These are phyloP conservation scores for Mastomys coucha DNA, from an alignment of 2,113 vertebrate species.

Conservation along the genomic window DNA sequence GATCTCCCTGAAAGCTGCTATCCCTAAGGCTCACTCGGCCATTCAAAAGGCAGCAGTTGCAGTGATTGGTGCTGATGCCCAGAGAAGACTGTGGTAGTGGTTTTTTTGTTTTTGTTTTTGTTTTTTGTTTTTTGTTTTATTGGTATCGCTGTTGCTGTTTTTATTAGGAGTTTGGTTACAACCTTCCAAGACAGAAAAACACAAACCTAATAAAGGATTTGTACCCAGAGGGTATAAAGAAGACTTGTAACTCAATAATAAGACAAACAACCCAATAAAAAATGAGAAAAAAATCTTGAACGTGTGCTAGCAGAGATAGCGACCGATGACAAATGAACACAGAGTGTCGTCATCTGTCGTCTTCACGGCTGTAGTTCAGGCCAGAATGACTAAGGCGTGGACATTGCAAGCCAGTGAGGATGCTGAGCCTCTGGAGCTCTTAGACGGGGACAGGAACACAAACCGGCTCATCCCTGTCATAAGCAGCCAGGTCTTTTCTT, in stretches of 20 bases:
- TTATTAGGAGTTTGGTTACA: neutral
- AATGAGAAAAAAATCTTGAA: neutral
- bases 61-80: neutral
- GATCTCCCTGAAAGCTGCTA: neutral
- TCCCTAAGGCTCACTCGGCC: neutral
- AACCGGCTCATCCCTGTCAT: neutral
- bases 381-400: fast-evolving
- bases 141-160: neutral
- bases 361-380: fast-evolving
- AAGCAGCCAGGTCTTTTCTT: neutral
- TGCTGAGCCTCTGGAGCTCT: fast-evolving
- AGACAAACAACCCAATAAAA: constrained; percentile 53
- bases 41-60: neutral
- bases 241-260: neutral
- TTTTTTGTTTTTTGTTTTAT: neutral
- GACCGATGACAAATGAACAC: fast-evolving
- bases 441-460: neutral
- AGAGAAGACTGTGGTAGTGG: neutral
- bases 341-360: fast-evolving
- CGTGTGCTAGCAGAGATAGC: neutral
- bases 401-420: fast-evolving
- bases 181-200: constrained; percentile 10
- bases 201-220: constrained; percentile 6
- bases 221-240: neutral
- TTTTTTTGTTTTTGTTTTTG: neutral